Evolutionary conservation across 2,113 vertebrate genomes (phyloP).

Genomic region (Isurus oxyrinchus): DNA sequence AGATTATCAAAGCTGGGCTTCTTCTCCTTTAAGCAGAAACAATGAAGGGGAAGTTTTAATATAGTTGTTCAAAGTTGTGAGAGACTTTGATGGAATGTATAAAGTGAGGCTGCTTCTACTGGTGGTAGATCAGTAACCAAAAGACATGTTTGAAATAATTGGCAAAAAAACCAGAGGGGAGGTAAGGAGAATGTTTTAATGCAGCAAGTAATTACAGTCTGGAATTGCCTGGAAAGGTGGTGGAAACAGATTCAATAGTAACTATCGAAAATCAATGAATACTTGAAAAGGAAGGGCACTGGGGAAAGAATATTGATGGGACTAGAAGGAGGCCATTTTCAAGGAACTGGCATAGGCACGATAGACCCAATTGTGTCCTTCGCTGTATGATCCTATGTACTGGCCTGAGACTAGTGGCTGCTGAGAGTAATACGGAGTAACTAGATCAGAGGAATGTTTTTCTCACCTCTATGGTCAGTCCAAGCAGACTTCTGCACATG

Average conservation of each 20-base stretch:
- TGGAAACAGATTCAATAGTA: background rate
- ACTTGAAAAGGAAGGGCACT: background rate
- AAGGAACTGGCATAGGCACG: background rate
- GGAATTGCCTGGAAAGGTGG: background rate
- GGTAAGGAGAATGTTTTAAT: background rate
- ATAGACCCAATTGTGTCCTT: background rate
- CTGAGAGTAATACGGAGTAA: background rate
- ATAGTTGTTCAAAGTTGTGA: background rate
- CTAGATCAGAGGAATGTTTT: background rate
- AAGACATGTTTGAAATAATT: background rate
- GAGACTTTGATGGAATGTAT: background rate
- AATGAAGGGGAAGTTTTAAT: background rate
- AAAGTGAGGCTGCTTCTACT: background rate
- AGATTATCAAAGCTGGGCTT: background rate
- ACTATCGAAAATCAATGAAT: background rate
- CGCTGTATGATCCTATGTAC: background rate
- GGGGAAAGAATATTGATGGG: background rate
- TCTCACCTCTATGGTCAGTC: background rate
- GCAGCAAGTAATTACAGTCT: background rate
- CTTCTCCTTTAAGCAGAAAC: background rate
- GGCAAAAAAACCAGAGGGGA: background rate
- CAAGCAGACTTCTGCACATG: background rate
- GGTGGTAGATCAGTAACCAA: background rate
- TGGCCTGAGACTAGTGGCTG: background rate
- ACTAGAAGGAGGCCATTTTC: background rate